Percentiles rank a stretch among this genome's conserved stretches.
Evolutionary conservation across 2,113 vertebrate species (phyloP).

Genomic region (Azemiops feae): DNA sequence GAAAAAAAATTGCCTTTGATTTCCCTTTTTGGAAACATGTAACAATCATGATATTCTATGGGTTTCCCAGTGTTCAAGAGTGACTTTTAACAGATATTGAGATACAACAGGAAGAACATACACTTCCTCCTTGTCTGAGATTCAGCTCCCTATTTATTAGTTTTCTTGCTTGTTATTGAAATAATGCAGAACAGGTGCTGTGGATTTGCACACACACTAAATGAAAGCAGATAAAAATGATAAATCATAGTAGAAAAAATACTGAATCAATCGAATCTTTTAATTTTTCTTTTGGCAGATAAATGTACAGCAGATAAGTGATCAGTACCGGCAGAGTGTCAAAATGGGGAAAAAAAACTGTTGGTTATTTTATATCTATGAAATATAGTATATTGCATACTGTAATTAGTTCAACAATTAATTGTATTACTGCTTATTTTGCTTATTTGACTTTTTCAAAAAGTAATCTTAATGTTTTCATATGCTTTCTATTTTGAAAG

Average conservation of each 20-base stretch:
- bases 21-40: not conserved
- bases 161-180: not conserved
- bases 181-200: not conserved
- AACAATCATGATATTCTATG: not conserved
- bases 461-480: constrained; percentile 26
- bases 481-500: constrained; percentile 56
- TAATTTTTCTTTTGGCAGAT: not conserved
- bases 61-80: not conserved
- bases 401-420: not conserved
- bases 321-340: not conserved
- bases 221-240: not conserved
- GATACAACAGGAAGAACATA: not conserved
- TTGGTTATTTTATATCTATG: not conserved
- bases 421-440: not conserved
- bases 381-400: not conserved
- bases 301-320: not conserved
- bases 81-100: not conserved
- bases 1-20: not conserved
- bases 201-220: not conserved
- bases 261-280: not conserved
- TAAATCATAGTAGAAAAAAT: not conserved
- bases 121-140: not conserved
- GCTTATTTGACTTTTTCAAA: not conserved
- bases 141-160: not conserved
- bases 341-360: not conserved